Percentiles rank a stretch among this genome's conserved stretches.
Evolutionary conservation across 1,140 invertebrate species (phyloP).

Genomic region (Pseudomyrmex concolor): DNA sequence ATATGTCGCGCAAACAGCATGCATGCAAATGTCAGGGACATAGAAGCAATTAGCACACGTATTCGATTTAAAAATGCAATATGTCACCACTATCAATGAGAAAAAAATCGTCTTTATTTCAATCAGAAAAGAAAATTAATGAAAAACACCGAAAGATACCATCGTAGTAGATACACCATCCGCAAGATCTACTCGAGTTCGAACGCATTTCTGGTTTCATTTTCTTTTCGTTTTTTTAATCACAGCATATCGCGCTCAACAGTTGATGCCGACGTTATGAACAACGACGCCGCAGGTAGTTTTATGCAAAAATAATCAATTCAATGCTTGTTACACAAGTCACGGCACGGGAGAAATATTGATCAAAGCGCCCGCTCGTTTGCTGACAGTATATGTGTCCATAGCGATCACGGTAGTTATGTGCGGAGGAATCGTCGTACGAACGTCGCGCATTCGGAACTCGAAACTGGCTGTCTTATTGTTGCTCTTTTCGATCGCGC

Average conservation of each 20-base stretch:
- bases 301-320: slow-evolving; percentile 25
- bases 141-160: too few relatives aligned
- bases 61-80: slow-evolving; percentile 1
- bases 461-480: slow-evolving; percentile 54
- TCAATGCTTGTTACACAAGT: slow-evolving; percentile 40
- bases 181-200: too few relatives aligned
- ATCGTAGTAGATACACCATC: too few relatives aligned
- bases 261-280: too few relatives aligned
- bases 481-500: slow-evolving; percentile 37
- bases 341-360: slow-evolving; percentile 64
- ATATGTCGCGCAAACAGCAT: not conserved
- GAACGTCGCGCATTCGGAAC: slow-evolving; percentile 7
- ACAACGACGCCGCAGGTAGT: not conserved
- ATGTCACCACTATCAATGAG: not conserved
- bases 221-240: not conserved
- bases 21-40: slow-evolving; percentile 59
- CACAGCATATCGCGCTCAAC: too few relatives aligned
- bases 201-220: too few relatives aligned
- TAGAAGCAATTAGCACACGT: not conserved
- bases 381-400: slow-evolving; percentile 42
- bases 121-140: too few relatives aligned
- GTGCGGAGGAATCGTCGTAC: slow-evolving; percentile 52
- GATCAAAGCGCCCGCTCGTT: slow-evolving; percentile 60
- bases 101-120: not conserved
- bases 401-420: slow-evolving; percentile 62